Base-by-base conservation (phyloP, 2,888 invertebrate genomes). In the Melieria crassipennis region DNA sequence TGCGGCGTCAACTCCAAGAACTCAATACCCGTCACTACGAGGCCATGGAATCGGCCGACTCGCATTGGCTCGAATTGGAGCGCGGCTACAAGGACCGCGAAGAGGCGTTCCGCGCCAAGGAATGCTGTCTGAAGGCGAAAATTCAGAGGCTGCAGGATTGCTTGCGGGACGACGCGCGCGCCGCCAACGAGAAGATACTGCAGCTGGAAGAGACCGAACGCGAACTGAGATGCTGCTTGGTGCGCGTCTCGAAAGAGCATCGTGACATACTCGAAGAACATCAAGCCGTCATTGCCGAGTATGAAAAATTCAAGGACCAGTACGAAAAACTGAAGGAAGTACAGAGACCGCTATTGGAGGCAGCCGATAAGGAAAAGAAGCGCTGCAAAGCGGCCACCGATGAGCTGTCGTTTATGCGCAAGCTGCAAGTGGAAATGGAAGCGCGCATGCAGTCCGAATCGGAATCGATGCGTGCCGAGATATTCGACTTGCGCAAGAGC, bases 31-130 rank as follows among this genome's bases (percentile, higher is more conserved):
- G 92, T 0, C 93, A 93, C 79, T 88, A 92, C 78, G 91, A 91
- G 80, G 92, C 92, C 79, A 83, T 93, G 80, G 91, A 92, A 70
- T 91, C 92, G 72, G 92, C 92, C 0, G 92, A 93, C 75, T 91
- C 92, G 72, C 89, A 92, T 86, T 92, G 92, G 91, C 89, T 91
- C 0, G 91, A 91, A 79, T 89, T 92, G 88, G 92, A 91, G 80
- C 88, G 89, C 7, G 89, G 90, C 1, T 91, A 91, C 78, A 91
- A 91, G 83, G 88, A 88, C 78, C 89, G 88, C 77, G 89, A 91
- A 50, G 85, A 89, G 58, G 88, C 89, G 16, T 87, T 75, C 65
- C 88, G 55, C 83, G 81, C 84, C 5, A 87, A 87, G 7, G 89
- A 90, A 80, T 78, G 80, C 0, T 82, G 87, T 65, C 85, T 91